Base-by-base conservation (phyloP, 1,140 invertebrate genomes). In the Tenebrio molitor region DNA sequence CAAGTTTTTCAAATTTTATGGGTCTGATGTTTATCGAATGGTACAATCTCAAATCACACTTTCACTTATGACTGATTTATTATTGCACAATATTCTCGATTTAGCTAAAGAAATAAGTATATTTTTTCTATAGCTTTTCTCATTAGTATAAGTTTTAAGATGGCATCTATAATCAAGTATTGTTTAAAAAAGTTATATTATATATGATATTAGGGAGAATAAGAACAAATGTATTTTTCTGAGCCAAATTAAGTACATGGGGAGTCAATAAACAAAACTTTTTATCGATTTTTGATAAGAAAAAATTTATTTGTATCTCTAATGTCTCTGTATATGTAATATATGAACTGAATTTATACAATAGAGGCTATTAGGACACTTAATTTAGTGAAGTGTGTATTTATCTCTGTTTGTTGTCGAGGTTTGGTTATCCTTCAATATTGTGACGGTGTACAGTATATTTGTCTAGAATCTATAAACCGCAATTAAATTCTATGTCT, bases 221-320 rank as follows among this genome's bases (percentile, higher is more conserved):
- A 53, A 53, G 17, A 10, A 58, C 12, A 65, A 65, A 23, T 65
- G 62, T 65, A 65, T 65, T 65, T 65, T 65, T 65, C 62, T 65
- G 62, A 39, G 62, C 62, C 62, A 65, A 65, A 65, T 65, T 65
- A 17, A 23, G 19, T 65, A 72, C 63, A 39, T 42, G 63, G 65
- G 41, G 33, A 58, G 33, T 53, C 34, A 72, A 72, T 33, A 36
- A 62, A 39, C 36, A 39, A 39, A 58, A 25, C 50, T 58, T 58
- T 58, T 23, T 58, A 58, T 58, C 2, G 21, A 64, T 71, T 71
- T 71, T 71, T 58, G 14, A 71, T 63, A 71, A 44, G 33, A 62
- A 50, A 25, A 69, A 64, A 64, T 58, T 71, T 71, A 71, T 71
- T 71, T 71, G 50, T 58, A 58, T 29, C 19, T 58, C 50, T n/a